Evolutionary conservation across 2,797 vertebrate species (phyloP), one percentile per base, ranked within the genome.

Genomic region (Ataeniobius toweri): DNA sequence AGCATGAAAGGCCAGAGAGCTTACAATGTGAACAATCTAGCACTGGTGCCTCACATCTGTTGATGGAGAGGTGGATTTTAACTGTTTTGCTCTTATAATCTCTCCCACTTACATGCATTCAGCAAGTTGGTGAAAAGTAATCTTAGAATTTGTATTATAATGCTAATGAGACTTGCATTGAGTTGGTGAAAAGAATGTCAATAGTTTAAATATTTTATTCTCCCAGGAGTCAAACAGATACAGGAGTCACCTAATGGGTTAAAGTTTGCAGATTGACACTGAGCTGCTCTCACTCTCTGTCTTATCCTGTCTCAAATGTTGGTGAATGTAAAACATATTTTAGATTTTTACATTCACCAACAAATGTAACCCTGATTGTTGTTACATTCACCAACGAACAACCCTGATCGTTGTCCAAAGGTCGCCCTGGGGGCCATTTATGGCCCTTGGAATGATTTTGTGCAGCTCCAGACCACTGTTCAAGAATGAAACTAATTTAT

Each of bases 1-100:
- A 84, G 84, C 86, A 87, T 90, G 89, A 92, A 91, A 88, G 84
- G 78, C 85, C 80, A 61, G 39, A 76, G 82, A 82, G 77, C 86
- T 83, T 63, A 79, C 80, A 86, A 67, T 88, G 81, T 46, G 75
- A 86, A 81, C 83, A 26, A 58, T 71, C 79, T 36, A 28, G 55
- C 74, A 50, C 59, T 8, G 46, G 75, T 59, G 78, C 78, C 80
- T 77, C 74, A 20, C 79, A 72, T 79, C 89, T 81, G 79, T 77
- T 80, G 85, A 87, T 61, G 61, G 79, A 87, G 13, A 8, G 7
- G 63, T 24, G 68, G 73, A 71, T 80, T 81, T 73, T 58, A 28
- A 74, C 2, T 20, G 41, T 26, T 36, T 44, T 77, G 63, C n/a
- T 20, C 22, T 20, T 50, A 50, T 24, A 36, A 80, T 81, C 67